phyloP scores from a whole-genome alignment of 2,888 invertebrate genomes.

The Zaprionus lineosus region DNA sequence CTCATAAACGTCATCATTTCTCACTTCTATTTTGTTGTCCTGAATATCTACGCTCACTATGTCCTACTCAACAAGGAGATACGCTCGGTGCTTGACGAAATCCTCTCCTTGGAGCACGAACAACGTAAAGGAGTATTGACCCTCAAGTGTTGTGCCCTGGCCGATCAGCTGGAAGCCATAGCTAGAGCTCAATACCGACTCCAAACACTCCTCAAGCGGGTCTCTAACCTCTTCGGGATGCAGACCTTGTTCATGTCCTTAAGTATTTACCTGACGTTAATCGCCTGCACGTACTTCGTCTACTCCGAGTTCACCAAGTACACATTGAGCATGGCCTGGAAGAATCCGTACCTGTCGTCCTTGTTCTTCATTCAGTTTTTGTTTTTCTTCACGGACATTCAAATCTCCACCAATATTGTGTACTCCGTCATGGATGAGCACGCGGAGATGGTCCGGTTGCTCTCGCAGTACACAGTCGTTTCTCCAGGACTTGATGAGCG shows the following conservation, averaged over 20 bases:
- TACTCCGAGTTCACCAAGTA: constrained; percentile 8
- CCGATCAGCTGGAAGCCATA: constrained; percentile 41
- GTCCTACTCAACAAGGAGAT: constrained; percentile 39
- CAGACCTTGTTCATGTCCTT: constrained; percentile 5
- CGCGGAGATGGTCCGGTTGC: constrained; percentile 13
- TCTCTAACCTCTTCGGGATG: constrained; percentile 12
- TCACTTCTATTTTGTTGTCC: constrained; percentile 41
- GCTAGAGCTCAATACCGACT: constrained; percentile 32
- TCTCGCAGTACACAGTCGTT: constrained; percentile 21
- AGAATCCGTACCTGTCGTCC: no score
- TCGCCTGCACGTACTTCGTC: constrained; percentile 8
- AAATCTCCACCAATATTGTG: constrained; percentile 13
- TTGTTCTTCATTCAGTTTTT: background rate
- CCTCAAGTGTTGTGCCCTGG: constrained; percentile 37
- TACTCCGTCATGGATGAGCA: constrained; percentile 32
- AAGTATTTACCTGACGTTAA: constrained; percentile 19
- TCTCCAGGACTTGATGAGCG: constrained; percentile 29
- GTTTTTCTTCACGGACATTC: constrained; percentile 27
- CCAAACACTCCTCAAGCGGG: background rate
- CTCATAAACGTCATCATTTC: constrained; percentile 30
- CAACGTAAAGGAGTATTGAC: constrained; percentile 25
- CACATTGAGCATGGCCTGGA: background rate
- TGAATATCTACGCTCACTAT: constrained; percentile 42
- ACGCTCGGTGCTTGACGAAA: constrained; percentile 15
- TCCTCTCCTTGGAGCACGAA: constrained; percentile 3